Percentiles rank a stretch among this genome's conserved stretches.
These are phyloP conservation scores for Gastrophysa polygoni DNA, from an alignment of 2,888 invertebrate species.

Conservation along the genomic window DNA sequence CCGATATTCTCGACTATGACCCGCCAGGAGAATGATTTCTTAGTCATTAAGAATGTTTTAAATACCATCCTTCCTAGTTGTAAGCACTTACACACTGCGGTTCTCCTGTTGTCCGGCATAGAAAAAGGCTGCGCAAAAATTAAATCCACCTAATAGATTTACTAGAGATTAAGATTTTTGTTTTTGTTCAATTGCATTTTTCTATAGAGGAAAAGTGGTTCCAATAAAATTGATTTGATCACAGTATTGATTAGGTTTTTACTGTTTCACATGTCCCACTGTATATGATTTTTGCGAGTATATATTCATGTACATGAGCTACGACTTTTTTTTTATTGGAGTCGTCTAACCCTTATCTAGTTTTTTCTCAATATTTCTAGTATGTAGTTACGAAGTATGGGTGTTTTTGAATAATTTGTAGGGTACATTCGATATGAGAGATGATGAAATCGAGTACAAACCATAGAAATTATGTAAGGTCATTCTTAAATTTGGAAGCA, in stretches of 20 bases:
- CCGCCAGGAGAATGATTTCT: slow-evolving; percentile 42
- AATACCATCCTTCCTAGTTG: slow-evolving; percentile 37
- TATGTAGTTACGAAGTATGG: slow-evolving; percentile 34
- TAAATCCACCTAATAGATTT: slow-evolving; percentile 16
- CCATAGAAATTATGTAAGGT: no score
- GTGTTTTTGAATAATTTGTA: slow-evolving; percentile 43
- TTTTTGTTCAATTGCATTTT: slow-evolving; percentile 30
- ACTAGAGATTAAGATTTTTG: slow-evolving; percentile 35
- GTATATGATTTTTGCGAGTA: neutral
- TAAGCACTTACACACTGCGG: slow-evolving; percentile 37
- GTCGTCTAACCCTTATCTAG: neutral
- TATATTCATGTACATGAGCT: no score
- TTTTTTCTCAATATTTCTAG: slow-evolving; percentile 33
- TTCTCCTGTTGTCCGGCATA: slow-evolving; percentile 20
- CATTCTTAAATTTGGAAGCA: slow-evolving; percentile 38
- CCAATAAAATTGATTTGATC: slow-evolving; percentile 23
- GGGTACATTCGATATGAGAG: slow-evolving; percentile 38
- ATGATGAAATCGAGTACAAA: slow-evolving; percentile 19
- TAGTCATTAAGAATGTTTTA: slow-evolving; percentile 43
- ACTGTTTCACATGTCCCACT: slow-evolving; percentile 19
- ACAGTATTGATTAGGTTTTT: slow-evolving; percentile 31
- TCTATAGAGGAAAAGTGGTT: slow-evolving; percentile 28
- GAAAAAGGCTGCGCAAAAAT: slow-evolving; percentile 23
- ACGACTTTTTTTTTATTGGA: neutral
- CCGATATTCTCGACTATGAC: slow-evolving; percentile 39